Conservation (phyloP, 1,140 invertebrate species). For the Bombus breviceps region DNA sequence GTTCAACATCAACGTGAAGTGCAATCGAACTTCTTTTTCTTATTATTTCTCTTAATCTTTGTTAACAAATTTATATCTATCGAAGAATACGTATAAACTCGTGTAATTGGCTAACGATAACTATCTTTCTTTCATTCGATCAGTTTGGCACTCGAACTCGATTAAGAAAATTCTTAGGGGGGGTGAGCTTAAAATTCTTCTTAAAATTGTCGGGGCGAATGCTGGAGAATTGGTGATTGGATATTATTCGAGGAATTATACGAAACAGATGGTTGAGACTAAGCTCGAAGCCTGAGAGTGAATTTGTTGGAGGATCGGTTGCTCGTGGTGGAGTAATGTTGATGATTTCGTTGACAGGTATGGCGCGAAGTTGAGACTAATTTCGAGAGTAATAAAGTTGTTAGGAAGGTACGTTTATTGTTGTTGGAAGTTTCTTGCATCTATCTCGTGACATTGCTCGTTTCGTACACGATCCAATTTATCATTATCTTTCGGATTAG, state of each 20-base stretch:
- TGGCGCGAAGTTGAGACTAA: background rate
- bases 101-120: background rate
- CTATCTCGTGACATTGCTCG: background rate
- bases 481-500: background rate
- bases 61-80: background rate
- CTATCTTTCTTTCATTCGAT: background rate
- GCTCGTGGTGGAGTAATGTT: slow-evolving; percentile 38
- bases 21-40: background rate
- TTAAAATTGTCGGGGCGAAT: background rate
- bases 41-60: too few relatives aligned
- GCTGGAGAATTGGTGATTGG: background rate
- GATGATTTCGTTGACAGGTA: slow-evolving; percentile 49
- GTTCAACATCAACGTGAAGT: slow-evolving; percentile 10
- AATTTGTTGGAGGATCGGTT: background rate
- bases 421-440: slow-evolving; percentile 5
- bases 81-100: background rate
- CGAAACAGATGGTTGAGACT: background rate
- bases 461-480: background rate
- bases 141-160: background rate
- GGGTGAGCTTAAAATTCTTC: background rate
- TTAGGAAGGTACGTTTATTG: background rate
- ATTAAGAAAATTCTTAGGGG: background rate
- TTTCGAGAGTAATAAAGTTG: background rate
- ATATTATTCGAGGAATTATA: background rate
- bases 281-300: background rate